Conservation (phyloP, 2,113 vertebrate species). For the Boleophthalmus pectinirostris region DNA sequence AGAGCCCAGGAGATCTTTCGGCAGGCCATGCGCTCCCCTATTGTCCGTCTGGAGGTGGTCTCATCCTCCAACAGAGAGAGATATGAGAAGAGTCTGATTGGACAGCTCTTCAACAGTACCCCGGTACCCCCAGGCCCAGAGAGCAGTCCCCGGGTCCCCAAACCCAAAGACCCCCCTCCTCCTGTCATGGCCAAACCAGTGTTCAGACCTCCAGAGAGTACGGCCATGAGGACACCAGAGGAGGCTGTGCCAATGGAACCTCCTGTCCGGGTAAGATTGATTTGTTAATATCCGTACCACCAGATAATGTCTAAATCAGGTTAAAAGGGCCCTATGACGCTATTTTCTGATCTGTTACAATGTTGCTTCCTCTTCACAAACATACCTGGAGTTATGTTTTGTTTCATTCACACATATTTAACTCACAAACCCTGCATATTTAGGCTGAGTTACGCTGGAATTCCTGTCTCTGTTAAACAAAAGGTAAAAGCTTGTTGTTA, state of each 20-base stretch:
- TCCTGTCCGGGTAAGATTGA: slow-evolving; percentile 38
- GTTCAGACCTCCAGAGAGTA: slow-evolving; percentile 69
- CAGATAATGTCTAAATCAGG: not conserved
- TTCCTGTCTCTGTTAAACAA: too few relatives aligned
- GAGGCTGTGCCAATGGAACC: slow-evolving; percentile 50
- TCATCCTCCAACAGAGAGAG: slow-evolving; percentile 83
- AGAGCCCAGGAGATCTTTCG: slow-evolving; percentile 96
- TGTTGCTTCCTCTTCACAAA: too few relatives aligned
- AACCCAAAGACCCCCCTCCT: slow-evolving; percentile 78
- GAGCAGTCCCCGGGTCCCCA: slow-evolving; percentile 69
- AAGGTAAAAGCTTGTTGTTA: too few relatives aligned
- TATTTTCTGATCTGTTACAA: too few relatives aligned
- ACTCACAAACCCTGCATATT: too few relatives aligned
- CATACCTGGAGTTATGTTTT: too few relatives aligned
- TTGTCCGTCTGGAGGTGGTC: slow-evolving; percentile 84
- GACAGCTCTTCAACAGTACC: slow-evolving; percentile 73
- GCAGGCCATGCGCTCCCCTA: slow-evolving; percentile 87
- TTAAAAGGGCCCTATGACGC: too few relatives aligned
- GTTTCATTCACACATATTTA: too few relatives aligned
- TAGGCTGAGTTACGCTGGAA: too few relatives aligned
- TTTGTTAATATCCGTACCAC: not conserved
- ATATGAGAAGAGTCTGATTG: slow-evolving; percentile 89
- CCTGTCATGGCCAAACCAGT: slow-evolving; percentile 79
- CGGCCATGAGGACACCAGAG: slow-evolving; percentile 50
- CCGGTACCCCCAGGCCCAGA: slow-evolving; percentile 49